Percentiles rank a stretch among this genome's conserved stretches.
Conservation (phyloP, 2,888 invertebrate genomes). For the Imbricaverruca yamaguchii region DNA sequence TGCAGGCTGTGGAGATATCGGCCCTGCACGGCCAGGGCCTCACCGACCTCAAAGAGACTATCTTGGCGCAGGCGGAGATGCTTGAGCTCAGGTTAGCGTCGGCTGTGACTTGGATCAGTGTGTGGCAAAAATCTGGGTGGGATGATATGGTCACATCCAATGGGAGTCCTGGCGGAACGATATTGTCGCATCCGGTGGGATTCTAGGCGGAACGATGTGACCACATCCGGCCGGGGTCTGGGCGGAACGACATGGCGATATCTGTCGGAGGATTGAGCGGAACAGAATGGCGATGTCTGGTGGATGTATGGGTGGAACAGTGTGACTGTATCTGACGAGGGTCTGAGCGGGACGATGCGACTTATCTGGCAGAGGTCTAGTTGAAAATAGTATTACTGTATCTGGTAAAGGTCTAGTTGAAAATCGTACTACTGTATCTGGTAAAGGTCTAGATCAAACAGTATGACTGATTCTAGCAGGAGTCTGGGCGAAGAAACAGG, state of each 20-base stretch:
- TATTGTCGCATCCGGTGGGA: background rate
- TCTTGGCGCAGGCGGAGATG: constrained; percentile 52
- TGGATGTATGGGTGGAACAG: no score
- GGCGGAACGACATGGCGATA: constrained; percentile 64
- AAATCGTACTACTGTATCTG: no score
- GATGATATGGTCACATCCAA: background rate
- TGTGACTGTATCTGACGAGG: no score
- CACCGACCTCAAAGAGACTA: constrained; percentile 68
- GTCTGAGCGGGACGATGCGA: no score
- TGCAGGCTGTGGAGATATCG: constrained; percentile 70
- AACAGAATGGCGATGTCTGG: no score
- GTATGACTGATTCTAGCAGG: no score
- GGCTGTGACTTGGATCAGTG: background rate
- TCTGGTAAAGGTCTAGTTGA: no score
- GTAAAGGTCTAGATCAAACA: no score
- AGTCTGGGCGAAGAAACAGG: no score
- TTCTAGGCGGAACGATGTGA: background rate
- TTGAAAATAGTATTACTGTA: no score
- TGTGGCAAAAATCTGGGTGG: background rate
- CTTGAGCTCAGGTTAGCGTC: constrained; percentile 40
- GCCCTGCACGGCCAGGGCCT: constrained; percentile 77
- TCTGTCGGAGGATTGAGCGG: no score
- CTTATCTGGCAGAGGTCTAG: no score
- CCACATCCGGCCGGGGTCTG: background rate
- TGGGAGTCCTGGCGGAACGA: background rate